phyloP scores from a whole-genome alignment of 2,113 vertebrate genomes.

The Sialia sialis region DNA sequence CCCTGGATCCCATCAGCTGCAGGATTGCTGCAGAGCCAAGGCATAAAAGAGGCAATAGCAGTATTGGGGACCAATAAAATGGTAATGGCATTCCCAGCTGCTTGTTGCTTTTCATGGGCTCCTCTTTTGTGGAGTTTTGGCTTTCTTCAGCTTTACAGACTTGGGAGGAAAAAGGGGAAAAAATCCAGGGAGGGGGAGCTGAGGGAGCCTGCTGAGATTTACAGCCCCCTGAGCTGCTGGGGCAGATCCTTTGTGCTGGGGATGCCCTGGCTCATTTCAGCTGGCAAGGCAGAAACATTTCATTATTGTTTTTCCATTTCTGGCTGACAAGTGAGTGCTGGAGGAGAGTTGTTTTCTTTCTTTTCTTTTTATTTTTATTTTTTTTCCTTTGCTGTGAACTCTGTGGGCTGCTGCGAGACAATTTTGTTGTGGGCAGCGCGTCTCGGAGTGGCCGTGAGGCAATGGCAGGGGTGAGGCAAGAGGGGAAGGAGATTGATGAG shows the following conservation, averaged over 20 bases:
- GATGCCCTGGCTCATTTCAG: neutral
- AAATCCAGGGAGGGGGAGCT: neutral
- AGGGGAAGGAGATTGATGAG: neutral
- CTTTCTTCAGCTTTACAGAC: conserved; percentile 14
- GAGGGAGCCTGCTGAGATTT: neutral
- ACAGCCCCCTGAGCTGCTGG: neutral
- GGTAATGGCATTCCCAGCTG: conserved; percentile 28
- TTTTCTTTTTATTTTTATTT: no score
- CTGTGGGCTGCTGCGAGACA: conserved; percentile 15
- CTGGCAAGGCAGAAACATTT: neutral
- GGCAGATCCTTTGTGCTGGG: neutral
- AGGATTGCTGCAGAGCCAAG: neutral
- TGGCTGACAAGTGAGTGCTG: neutral
- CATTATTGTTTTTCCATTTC: conserved; percentile 19
- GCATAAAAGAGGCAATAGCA: neutral
- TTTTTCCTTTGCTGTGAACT: neutral
- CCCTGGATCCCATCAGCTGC: neutral
- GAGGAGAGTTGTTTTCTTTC: neutral
- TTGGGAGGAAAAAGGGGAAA: neutral
- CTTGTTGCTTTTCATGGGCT: neutral
- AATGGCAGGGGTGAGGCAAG: neutral
- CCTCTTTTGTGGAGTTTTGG: neutral
- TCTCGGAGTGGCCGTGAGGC: neutral
- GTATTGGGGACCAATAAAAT: conserved; percentile 24
- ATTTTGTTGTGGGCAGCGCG: neutral